Evolutionary conservation across 1,140 invertebrate species (phyloP), one percentile per base, ranked within the genome.

Genomic region (Drosophila bocqueti): DNA sequence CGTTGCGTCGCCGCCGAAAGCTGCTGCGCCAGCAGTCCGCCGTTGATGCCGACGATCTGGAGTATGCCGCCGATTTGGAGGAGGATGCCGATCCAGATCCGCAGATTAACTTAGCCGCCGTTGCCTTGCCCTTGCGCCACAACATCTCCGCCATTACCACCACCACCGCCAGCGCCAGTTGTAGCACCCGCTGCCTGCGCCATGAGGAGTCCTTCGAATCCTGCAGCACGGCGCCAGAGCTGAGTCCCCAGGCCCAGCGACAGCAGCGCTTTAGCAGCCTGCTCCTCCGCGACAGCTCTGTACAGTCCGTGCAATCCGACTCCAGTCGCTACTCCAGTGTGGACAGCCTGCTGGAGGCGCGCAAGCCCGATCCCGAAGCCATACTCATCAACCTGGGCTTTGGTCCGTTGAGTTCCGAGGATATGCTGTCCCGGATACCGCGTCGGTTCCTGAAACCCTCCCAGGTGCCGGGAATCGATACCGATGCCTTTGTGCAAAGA

Each of bases 241-340:
- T 89, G 49, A 89, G 91, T 72, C 91, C 86, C 0, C 71, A 80
- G 46, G 59, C 81, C 1, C 68, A 75, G 58, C 83, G 91, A 0
- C 87, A 89, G 18, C 85, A 81, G 65, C 64, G 82, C 11, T 89
- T 90, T 18, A 79, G 75, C 31, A 81, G 63, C 0, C 29, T 85
- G 34, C 74, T 95, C 58, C 92, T 92, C 4, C 93, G 95, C 16
- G 95, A 95, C 76, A 93, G 93, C n/a, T 87, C 83, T 55, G 76
- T 95, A 0, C 54, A 57, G 36, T 95, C 95, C 16, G 83, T 95
- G 43, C 95, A 95, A 73, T 95, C 95, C 24, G 95, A 96, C 77
- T 95, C 95, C 34, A 96, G 96, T 78, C 95, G 95, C 57, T 96
- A 95, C 69, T 96, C 95, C 55, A 96, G 96, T 83, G 95, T 96